A percentile compares a stretch with the other conserved stretches of the same genome.
These are phyloP conservation scores for Pelodytes ibericus DNA, from an alignment of 2,797 vertebrate genomes.

Conservation along the genomic window DNA sequence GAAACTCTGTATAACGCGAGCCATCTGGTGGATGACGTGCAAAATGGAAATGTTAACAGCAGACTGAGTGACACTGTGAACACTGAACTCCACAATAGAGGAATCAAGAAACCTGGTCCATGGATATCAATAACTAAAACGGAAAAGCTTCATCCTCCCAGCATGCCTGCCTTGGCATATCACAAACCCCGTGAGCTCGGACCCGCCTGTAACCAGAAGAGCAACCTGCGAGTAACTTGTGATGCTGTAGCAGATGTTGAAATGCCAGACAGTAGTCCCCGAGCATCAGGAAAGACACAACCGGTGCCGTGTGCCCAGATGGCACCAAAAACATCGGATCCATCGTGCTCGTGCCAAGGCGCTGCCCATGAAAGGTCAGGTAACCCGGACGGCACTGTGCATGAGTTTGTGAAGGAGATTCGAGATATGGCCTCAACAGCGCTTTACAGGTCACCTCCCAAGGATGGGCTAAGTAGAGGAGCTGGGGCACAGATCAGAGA, in stretches of 20 bases:
- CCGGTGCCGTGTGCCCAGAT: not conserved
- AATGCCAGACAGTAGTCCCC: slow-evolving; percentile 35
- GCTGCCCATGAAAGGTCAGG: slow-evolving; percentile 31
- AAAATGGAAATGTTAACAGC: slow-evolving; percentile 91
- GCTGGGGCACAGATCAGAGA: slow-evolving; percentile 82
- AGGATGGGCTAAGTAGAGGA: slow-evolving; percentile 43
- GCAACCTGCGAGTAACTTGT: slow-evolving; percentile 44
- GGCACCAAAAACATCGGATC: slow-evolving; percentile 1
- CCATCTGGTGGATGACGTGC: slow-evolving; percentile 87
- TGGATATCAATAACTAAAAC: slow-evolving; percentile 49
- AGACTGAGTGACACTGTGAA: not conserved
- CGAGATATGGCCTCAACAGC: slow-evolving; percentile 91
- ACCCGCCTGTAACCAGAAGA: slow-evolving; percentile 35
- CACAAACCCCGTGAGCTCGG: slow-evolving; percentile 50
- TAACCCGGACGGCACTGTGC: slow-evolving; percentile 76
- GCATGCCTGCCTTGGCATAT: slow-evolving; percentile 52
- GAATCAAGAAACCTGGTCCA: slow-evolving; percentile 66
- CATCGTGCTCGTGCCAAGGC: slow-evolving; percentile 42
- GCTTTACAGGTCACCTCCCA: slow-evolving; percentile 59
- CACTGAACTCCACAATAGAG: slow-evolving; percentile 16
- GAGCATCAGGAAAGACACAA: slow-evolving; percentile 9
- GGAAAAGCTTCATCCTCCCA: slow-evolving; percentile 47
- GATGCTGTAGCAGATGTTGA: slow-evolving; percentile 46
- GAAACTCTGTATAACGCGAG: slow-evolving; percentile 61
- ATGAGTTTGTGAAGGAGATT: slow-evolving; percentile 92